phyloP scores from a whole-genome alignment of 2,888 invertebrate genomes.

The Phalangium opilio region DNA sequence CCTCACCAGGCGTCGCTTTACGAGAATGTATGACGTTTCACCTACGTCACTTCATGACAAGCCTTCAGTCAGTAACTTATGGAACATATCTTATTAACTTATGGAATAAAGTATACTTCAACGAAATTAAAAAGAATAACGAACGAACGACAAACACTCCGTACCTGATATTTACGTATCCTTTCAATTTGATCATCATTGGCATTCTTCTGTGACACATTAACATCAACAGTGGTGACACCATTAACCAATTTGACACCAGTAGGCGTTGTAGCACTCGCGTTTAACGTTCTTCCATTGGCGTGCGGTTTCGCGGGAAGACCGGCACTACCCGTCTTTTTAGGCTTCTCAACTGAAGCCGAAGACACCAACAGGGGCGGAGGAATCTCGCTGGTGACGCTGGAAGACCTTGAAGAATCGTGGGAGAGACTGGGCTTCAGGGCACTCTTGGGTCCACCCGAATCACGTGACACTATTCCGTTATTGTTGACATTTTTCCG shows the following conservation, averaged over 20 bases:
- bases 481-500: no score
- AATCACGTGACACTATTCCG: no score
- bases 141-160: conserved; percentile 21
- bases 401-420: not conserved
- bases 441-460: not conserved
- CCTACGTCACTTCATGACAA: no score
- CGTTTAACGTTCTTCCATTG: not conserved
- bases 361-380: not conserved
- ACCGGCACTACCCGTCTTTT: not conserved
- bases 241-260: conserved; percentile 2
- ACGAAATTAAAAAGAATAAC: not conserved
- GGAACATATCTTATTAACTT: no score
- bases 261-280: not conserved
- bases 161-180: conserved; percentile 81
- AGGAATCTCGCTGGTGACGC: not conserved
- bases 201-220: conserved; percentile 4
- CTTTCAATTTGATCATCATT: conserved; percentile 67
- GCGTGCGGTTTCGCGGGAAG: not conserved
- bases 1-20: no score
- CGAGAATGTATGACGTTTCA: no score
- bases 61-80: no score
- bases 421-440: not conserved
- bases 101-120: not conserved
- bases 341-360: not conserved
- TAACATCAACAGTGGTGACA: conserved; percentile 8